Evolutionary conservation across 2,113 vertebrate species (phyloP).

Genomic region (Catagonus wagneri): DNA sequence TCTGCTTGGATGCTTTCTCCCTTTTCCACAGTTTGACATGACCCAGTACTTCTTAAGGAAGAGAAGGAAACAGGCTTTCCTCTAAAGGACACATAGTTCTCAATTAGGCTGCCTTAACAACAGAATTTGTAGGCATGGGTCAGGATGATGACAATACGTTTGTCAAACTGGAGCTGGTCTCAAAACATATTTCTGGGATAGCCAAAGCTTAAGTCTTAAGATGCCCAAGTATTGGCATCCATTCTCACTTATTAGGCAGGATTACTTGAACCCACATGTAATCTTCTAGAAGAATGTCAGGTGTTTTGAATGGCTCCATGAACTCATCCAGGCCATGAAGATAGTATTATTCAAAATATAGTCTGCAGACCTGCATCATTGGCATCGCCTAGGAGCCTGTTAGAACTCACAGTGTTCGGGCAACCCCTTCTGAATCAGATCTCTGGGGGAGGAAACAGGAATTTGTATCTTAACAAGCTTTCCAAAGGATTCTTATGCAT

Average conservation of each 20-base stretch:
- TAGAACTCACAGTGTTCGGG: background rate
- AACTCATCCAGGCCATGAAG: background rate
- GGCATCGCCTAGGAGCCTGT: background rate
- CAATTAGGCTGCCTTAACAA: background rate
- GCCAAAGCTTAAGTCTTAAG: conserved; percentile 35
- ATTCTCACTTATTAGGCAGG: conserved; percentile 11
- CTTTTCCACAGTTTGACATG: conserved; percentile 30
- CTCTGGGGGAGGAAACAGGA: background rate
- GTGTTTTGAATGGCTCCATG: conserved; percentile 2
- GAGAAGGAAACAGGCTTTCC: conserved; percentile 5
- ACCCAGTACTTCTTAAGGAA: background rate
- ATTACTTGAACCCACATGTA: background rate
- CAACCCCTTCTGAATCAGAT: background rate
- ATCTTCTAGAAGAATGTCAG: background rate
- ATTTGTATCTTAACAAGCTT: background rate
- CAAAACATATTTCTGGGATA: conserved; percentile 22
- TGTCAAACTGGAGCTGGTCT: conserved; percentile 17
- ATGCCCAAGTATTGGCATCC: background rate
- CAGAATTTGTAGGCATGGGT: background rate
- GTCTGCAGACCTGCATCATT: background rate
- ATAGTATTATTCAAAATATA: background rate
- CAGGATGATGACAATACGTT: conserved; percentile 15
- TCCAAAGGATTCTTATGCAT: background rate
- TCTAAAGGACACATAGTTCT: background rate
- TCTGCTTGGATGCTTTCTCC: background rate